Evolutionary conservation across 1,140 invertebrate genomes (phyloP).

Genomic region (Zelostemma sp.): DNA sequence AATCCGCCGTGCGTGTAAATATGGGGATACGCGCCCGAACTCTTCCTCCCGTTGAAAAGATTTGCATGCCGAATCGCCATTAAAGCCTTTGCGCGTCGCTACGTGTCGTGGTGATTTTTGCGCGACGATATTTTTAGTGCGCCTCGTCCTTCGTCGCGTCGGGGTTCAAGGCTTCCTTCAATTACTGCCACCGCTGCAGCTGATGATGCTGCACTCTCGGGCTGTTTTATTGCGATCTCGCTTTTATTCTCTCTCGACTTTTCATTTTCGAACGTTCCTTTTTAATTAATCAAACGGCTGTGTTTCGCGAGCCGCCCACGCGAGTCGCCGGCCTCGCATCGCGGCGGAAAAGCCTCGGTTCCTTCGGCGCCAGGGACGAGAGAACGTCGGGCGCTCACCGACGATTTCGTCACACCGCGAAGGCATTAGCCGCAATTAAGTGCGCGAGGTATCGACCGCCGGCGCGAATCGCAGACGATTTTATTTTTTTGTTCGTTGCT

Average conservation of each 20-base stretch:
- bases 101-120: constrained; percentile 57
- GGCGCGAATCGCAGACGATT: no score
- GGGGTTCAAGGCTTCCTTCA: constrained; percentile 58
- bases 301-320: constrained; percentile 11
- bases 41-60: constrained; percentile 32
- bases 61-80: constrained; percentile 56
- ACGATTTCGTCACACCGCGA: constrained; percentile 25
- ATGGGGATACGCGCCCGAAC: constrained; percentile 15
- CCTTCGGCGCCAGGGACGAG: constrained; percentile 41
- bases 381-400: constrained; percentile 21
- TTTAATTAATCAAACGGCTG: not conserved
- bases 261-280: constrained; percentile 4
- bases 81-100: constrained; percentile 52
- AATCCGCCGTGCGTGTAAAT: not conserved
- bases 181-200: no score
- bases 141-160: constrained; percentile 59
- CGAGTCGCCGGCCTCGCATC: constrained; percentile 10
- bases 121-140: constrained; percentile 61
- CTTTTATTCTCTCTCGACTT: no score
- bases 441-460: not conserved
- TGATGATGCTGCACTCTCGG: no score
- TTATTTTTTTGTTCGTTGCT: no score
- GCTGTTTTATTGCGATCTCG: no score
- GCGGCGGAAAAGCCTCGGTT: constrained; percentile 32
- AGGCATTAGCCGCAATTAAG: constrained; percentile 20